Evolutionary conservation across 1,140 invertebrate species (phyloP), one percentile per base, ranked within the genome.

Genomic region (Polypedilum pembai): DNA sequence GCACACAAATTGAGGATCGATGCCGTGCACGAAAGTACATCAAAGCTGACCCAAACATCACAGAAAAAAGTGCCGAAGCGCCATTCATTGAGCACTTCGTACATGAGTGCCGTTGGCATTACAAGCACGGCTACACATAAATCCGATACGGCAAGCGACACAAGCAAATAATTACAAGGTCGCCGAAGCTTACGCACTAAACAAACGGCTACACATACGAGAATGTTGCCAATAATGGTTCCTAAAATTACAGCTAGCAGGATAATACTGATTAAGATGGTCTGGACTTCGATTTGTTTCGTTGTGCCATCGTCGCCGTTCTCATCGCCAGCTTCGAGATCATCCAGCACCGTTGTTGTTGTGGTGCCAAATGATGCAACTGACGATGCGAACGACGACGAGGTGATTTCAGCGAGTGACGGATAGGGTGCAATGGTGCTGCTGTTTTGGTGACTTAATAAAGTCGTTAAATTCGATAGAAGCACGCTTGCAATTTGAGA

Each of bases 1-100:
- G 94, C 92, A 80, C 94, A 96, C 74, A 96, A 85, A 83, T 96
- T 96, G 12, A 96, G 85, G 77, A 96, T 96, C 77, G 93, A 95
- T 40, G 94, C 94, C 10, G 94, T 94, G 81, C 88, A 93, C 76
- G 88, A 92, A 74, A 91, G 87, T 41, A 91, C 94, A 82, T 91
- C 92, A 81, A 94, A 93, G 78, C 87, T 90, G 76, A 90, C 94
- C 93, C 90, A 90, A 81, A 93, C 86, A 80, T 95, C 92, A 83
- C 94, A 96, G 76, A 94, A 86, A 45, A 91, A 85, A 17, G 88
- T 85, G 73, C 93, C 92, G 76, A 95, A 94, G 76, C 88, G 89
- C 94, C 94, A 96, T 74, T 86, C 88, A 66, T 93, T 91, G 75
- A 89, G 88, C 78, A 91, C 91, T 82, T 91, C 92, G 81, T 90